Conservation (phyloP, 2,888 invertebrate genomes). For the Anaspis maculata region DNA sequence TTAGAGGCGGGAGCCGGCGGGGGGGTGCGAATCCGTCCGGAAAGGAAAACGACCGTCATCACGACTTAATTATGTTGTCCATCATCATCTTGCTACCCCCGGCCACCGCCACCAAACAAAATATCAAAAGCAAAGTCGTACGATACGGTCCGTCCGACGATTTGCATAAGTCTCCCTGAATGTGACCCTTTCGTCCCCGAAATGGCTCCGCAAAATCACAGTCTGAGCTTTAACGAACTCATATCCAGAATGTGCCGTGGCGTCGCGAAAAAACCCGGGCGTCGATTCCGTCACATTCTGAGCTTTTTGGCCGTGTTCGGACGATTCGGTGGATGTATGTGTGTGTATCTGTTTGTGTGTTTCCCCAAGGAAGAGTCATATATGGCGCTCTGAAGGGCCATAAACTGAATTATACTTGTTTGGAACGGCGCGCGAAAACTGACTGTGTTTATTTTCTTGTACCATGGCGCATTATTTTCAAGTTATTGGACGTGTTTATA, state of each 20-base stretch:
- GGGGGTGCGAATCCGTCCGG: no score
- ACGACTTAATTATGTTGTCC: slow-evolving; percentile 11
- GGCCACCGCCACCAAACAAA: slow-evolving; percentile 16
- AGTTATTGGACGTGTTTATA: slow-evolving; percentile 24
- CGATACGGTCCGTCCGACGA: slow-evolving; percentile 22
- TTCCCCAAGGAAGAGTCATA: slow-evolving; percentile 28
- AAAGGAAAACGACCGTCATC: no score
- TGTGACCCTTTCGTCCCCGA: slow-evolving; percentile 15
- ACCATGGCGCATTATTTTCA: slow-evolving; percentile 22
- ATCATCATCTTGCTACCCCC: slow-evolving; percentile 11
- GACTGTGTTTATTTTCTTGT: slow-evolving; percentile 32
- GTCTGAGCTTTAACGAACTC: slow-evolving; percentile 17
- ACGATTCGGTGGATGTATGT: no score
- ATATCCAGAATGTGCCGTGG: slow-evolving; percentile 15
- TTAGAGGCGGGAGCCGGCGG: no score
- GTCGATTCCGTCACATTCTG: slow-evolving; percentile 20
- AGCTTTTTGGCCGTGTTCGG: slow-evolving; percentile 10
- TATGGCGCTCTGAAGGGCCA: slow-evolving; percentile 35
- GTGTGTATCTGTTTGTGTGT: no score
- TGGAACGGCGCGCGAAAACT: slow-evolving; percentile 36
- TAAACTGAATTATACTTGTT: slow-evolving; percentile 40
- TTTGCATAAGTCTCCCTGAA: slow-evolving; percentile 20
- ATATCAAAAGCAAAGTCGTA: slow-evolving; percentile 18
- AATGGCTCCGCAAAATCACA: slow-evolving; percentile 12
- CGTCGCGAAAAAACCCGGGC: slow-evolving; percentile 4